These are phyloP conservation scores for Frieseomelitta varia DNA, from an alignment of 1,140 invertebrate genomes.

Conservation along the genomic window DNA sequence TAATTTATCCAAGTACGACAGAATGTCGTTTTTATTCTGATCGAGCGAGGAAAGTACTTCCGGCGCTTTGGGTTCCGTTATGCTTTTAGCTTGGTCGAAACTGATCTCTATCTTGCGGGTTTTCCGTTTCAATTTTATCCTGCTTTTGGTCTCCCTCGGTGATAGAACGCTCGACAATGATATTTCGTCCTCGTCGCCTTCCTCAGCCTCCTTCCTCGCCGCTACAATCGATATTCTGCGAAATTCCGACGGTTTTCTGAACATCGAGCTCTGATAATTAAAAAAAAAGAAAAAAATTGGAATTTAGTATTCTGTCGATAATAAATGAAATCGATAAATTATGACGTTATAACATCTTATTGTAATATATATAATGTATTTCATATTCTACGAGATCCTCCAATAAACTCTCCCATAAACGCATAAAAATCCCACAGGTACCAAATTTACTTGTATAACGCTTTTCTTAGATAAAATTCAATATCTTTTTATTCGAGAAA, in stretches of 20 bases:
- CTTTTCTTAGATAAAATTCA: neutral
- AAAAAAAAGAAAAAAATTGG: neutral
- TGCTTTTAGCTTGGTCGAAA: neutral
- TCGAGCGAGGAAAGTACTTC: slow-evolving; percentile 20
- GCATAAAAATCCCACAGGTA: too few relatives aligned
- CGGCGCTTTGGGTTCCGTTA: neutral
- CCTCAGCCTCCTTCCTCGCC: slow-evolving; percentile 76
- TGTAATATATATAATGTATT: neutral
- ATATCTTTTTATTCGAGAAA: neutral
- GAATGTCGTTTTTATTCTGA: slow-evolving; percentile 71
- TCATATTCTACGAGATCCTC: too few relatives aligned
- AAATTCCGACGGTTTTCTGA: slow-evolving; percentile 83
- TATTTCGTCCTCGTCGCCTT: slow-evolving; percentile 60
- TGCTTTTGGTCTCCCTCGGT: too few relatives aligned
- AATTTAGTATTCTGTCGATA: neutral
- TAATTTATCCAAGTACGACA: slow-evolving; percentile 72
- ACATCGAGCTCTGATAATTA: slow-evolving; percentile 67
- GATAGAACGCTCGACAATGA: too few relatives aligned
- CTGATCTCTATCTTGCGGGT: neutral
- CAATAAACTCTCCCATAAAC: too few relatives aligned
- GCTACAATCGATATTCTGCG: slow-evolving; percentile 81
- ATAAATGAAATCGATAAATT: too few relatives aligned
- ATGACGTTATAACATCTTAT: too few relatives aligned
- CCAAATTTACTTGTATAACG: neutral
- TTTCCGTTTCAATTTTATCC: slow-evolving; percentile 16